These are phyloP conservation scores for Flexamia atlantica DNA, from an alignment of 2,888 invertebrate genomes.

Conservation along the genomic window DNA sequence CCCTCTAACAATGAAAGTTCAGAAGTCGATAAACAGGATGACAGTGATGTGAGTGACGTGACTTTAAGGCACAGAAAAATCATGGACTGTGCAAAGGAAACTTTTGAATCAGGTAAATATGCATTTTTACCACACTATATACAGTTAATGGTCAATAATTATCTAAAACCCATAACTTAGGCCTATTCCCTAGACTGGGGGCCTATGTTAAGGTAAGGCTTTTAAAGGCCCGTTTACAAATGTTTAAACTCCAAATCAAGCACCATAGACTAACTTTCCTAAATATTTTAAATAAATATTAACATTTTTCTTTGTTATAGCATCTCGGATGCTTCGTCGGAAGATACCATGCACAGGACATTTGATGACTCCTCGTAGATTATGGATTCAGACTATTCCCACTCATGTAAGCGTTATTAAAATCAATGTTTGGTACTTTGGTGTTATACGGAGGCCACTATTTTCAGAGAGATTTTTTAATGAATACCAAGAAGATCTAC, in stretches of 20 bases:
- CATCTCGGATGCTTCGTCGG: conserved; percentile 88
- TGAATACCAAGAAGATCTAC: too few relatives aligned
- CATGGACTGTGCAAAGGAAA: conserved; percentile 66
- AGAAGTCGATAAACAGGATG: conserved; percentile 42
- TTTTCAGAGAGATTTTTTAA: too few relatives aligned
- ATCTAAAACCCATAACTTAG: too few relatives aligned
- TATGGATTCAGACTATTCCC: conserved; percentile 92
- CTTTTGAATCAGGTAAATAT: conserved; percentile 65
- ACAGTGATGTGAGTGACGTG: conserved; percentile 57
- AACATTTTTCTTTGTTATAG: conserved; percentile 75
- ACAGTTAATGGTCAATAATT: too few relatives aligned
- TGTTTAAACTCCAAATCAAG: too few relatives aligned
- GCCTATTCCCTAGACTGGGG: too few relatives aligned
- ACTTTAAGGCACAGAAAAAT: conserved; percentile 64
- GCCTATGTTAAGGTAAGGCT: too few relatives aligned
- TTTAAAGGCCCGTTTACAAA: too few relatives aligned
- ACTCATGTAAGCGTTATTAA: conserved; percentile 77
- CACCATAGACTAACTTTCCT: too few relatives aligned
- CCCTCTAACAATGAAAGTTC: conserved; percentile 46
- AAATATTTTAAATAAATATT: too few relatives aligned
- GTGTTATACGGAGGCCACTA: too few relatives aligned
- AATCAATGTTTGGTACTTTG: not conserved
- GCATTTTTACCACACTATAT: too few relatives aligned
- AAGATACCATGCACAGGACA: conserved; percentile 93
- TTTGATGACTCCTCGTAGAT: conserved; percentile 89